A percentile compares a stretch with the other conserved stretches of the same genome.
These are phyloP conservation scores for Seriola rivoliana DNA, from an alignment of 2,113 vertebrate genomes.

Conservation along the genomic window DNA sequence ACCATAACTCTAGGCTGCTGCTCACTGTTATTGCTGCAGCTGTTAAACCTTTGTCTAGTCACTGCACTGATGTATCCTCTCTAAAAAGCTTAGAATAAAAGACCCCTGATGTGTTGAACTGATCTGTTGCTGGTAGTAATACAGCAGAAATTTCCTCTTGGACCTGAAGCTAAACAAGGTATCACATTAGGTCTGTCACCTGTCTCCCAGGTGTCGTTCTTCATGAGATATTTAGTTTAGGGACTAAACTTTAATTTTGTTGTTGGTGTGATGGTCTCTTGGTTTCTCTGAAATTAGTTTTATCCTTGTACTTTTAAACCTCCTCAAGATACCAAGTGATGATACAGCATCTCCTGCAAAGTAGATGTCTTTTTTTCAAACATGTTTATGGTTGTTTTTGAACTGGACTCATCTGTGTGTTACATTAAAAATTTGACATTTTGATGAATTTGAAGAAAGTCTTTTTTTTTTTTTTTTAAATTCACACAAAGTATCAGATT, in stretches of 20 bases:
- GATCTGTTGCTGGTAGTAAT: not conserved
- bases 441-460: too few relatives aligned
- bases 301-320: not conserved
- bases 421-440: too few relatives aligned
- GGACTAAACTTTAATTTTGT: too few relatives aligned
- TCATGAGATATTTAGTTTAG: not conserved
- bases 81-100: not conserved
- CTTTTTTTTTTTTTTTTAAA: too few relatives aligned
- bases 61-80: not conserved
- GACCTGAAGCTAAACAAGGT: not conserved
- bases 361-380: too few relatives aligned
- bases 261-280: not conserved
- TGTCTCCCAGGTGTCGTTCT: not conserved
- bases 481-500: too few relatives aligned
- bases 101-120: not conserved
- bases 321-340: not conserved
- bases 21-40: not conserved
- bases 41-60: not conserved
- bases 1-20: not conserved
- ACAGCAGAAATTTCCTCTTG: not conserved
- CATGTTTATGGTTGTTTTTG: too few relatives aligned
- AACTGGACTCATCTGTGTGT: too few relatives aligned
- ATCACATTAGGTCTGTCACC: not conserved
- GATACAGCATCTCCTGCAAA: not conserved
- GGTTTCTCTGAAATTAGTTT: not conserved